These are phyloP conservation scores for Psilanteris sp. DNA, from an alignment of 1,140 invertebrate species.

Conservation along the genomic window DNA sequence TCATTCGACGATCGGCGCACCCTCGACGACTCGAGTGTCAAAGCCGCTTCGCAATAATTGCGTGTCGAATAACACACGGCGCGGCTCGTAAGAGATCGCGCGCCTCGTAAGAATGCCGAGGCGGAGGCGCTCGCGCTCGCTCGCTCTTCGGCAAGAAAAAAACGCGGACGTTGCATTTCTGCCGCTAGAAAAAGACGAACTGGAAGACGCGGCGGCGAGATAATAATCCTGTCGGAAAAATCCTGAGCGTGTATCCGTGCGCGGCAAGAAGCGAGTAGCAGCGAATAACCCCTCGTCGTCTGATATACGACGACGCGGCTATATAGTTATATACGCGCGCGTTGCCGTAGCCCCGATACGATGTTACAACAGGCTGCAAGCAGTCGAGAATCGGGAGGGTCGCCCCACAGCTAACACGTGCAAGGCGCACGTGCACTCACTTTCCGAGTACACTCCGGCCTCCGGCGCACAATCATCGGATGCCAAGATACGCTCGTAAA, in stretches of 20 bases:
- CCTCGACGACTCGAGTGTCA: no score
- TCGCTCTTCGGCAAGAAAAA: no score
- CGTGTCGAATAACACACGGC: no score
- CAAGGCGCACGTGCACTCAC: conserved; percentile 77
- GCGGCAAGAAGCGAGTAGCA: conserved; percentile 51
- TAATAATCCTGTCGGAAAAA: conserved; percentile 59
- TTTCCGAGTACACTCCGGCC: conserved; percentile 71
- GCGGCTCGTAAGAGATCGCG: no score
- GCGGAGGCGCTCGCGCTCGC: no score
- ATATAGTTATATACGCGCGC: conserved; percentile 53
- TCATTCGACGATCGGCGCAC: no score
- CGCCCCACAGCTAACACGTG: conserved; percentile 77
- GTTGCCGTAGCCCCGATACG: conserved; percentile 69
- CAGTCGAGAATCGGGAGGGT: conserved; percentile 76
- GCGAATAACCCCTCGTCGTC: conserved; percentile 52
- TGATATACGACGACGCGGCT: conserved; percentile 49
- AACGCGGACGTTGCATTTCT: neutral
- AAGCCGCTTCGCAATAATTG: no score
- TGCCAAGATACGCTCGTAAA: conserved; percentile 76
- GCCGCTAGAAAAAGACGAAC: neutral
- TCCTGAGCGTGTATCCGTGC: conserved; percentile 56
- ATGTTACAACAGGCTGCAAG: conserved; percentile 75
- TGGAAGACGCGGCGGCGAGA: conserved; percentile 10
- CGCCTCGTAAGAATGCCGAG: no score
- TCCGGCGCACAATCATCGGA: conserved; percentile 76